phyloP scores from a whole-genome alignment of 2,113 vertebrate genomes.

The Gulo gulo region DNA sequence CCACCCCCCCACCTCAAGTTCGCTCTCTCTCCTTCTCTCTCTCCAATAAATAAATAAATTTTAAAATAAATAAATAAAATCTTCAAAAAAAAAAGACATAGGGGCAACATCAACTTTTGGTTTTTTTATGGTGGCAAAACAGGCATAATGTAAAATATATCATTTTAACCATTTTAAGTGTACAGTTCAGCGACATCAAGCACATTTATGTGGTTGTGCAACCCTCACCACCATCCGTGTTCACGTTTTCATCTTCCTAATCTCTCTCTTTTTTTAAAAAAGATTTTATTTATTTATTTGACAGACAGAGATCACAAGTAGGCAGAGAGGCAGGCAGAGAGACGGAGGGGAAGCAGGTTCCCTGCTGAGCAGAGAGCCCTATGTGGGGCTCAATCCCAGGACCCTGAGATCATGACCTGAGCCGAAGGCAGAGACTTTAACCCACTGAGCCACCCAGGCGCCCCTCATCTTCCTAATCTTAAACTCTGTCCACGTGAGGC shows the following conservation, averaged over 20 bases:
- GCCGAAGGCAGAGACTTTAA: too few species aligned
- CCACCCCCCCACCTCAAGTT: not conserved
- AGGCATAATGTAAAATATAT: not conserved
- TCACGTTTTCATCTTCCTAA: not conserved
- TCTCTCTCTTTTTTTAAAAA: not conserved
- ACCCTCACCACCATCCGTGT: not conserved
- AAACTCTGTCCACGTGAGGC: not conserved
- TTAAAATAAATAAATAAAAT: not conserved
- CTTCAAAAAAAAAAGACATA: not conserved
- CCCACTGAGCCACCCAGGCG: too few species aligned
- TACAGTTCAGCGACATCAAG: not conserved
- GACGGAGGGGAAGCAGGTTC: too few species aligned
- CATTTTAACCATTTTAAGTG: not conserved
- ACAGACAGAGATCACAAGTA: too few species aligned
- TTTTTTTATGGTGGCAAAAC: not conserved
- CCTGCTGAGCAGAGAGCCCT: too few species aligned
- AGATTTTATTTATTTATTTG: too few species aligned
- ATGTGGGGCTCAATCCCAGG: too few species aligned
- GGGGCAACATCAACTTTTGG: not conserved
- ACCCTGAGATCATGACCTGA: too few species aligned
- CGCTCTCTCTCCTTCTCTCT: not conserved
- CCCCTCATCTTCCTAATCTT: not conserved
- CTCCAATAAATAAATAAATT: not conserved
- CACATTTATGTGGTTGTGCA: not conserved
- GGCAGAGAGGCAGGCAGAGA: too few species aligned